These are phyloP conservation scores for Eublepharis macularius DNA, from an alignment of 2,113 vertebrate genomes.

Conservation along the genomic window DNA sequence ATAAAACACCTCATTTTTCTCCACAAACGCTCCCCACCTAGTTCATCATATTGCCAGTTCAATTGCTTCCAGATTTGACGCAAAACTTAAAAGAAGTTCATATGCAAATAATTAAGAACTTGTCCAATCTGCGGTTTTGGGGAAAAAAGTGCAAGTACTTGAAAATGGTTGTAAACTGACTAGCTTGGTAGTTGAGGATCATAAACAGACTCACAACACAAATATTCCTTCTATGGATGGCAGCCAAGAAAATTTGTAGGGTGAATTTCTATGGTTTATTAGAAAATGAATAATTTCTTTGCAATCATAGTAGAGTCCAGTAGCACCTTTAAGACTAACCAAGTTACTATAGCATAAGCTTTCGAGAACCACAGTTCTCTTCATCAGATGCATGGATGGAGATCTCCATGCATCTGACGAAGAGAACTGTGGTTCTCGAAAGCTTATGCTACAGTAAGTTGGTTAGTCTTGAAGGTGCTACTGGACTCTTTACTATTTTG, in stretches of 20 bases:
- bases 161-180: not conserved
- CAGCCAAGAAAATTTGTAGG: not conserved
- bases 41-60: slow-evolving; percentile 15
- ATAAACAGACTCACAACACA: not conserved
- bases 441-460: too few species aligned
- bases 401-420: too few species aligned
- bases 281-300: too few species aligned
- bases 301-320: too few species aligned
- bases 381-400: too few species aligned
- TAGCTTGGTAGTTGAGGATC: not conserved
- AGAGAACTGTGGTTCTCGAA: too few species aligned
- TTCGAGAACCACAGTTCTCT: too few species aligned
- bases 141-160: not conserved
- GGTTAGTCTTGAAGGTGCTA: too few species aligned
- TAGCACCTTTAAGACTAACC: too few species aligned
- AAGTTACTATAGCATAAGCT: too few species aligned
- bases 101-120: not conserved
- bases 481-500: too few species aligned
- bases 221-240: not conserved
- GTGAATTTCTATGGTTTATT: not conserved
- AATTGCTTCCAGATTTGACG: slow-evolving; percentile 24
- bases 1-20: slow-evolving; percentile 41
- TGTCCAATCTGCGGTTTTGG: not conserved
- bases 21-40: slow-evolving; percentile 27
- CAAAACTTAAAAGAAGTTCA: slow-evolving; percentile 7